These are phyloP conservation scores for Drosophila varians DNA, from an alignment of 1,140 invertebrate genomes.

Conservation along the genomic window DNA sequence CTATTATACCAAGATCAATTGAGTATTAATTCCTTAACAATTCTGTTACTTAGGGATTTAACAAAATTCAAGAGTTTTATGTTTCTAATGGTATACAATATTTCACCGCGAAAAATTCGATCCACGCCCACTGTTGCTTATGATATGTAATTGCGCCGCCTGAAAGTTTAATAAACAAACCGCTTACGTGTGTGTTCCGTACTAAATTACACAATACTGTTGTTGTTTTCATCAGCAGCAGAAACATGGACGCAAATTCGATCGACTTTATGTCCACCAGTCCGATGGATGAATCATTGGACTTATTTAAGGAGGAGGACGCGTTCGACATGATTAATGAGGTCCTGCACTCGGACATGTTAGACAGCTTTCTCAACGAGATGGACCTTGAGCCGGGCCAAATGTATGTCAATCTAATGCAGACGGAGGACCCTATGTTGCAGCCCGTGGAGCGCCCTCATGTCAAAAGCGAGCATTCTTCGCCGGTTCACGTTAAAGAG, in stretches of 20 bases:
- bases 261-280: conserved; percentile 49
- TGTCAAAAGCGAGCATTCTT: conserved; percentile 60
- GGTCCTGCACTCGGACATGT: conserved; percentile 70
- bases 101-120: neutral
- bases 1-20: no score
- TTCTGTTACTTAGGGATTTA: no score
- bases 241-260: conserved; percentile 36
- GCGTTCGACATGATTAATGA: conserved; percentile 74
- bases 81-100: neutral
- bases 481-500: conserved; percentile 63
- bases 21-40: neutral
- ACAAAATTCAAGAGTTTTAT: no score
- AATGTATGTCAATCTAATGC: conserved; percentile 49
- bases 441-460: conserved; percentile 10
- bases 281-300: conserved; percentile 53
- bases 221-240: conserved; percentile 37
- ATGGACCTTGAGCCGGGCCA: conserved; percentile 61
- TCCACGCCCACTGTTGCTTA: conserved; percentile 29
- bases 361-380: conserved; percentile 69
- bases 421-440: conserved; percentile 31
- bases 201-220: conserved; percentile 20
- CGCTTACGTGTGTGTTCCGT: conserved; percentile 1
- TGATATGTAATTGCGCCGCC: conserved; percentile 60
- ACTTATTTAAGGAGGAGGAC: conserved; percentile 75
- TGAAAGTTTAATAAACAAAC: conserved; percentile 65